A percentile compares a stretch with the other conserved stretches of the same genome.
These are phyloP conservation scores for Siphamia tubifer DNA, from an alignment of 2,113 vertebrate genomes.

Conservation along the genomic window DNA sequence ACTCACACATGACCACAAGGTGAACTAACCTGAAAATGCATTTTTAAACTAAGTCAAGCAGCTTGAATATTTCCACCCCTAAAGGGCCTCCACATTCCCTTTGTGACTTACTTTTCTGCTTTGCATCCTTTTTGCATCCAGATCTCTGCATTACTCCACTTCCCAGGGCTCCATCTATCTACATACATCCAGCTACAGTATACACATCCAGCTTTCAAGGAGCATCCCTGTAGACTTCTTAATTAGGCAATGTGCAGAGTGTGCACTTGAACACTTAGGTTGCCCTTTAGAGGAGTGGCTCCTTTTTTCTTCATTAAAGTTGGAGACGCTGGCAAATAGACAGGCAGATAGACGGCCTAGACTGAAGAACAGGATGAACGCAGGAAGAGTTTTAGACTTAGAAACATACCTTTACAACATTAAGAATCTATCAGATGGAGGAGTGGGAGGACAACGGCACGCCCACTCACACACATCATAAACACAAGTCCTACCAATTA, in stretches of 20 bases:
- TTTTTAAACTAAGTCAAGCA: conserved; percentile 24
- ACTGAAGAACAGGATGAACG: too few species aligned
- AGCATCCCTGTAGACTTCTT: conserved; percentile 71
- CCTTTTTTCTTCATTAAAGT: conserved; percentile 68
- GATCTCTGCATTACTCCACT: conserved; percentile 39
- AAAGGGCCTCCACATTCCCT: conserved; percentile 10
- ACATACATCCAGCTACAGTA: conserved; percentile 43
- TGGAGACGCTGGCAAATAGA: conserved; percentile 55
- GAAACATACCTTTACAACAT: too few species aligned
- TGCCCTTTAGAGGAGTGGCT: conserved; percentile 56
- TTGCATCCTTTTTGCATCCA: conserved; percentile 38
- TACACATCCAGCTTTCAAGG: conserved; percentile 49
- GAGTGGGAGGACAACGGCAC: too few species aligned
- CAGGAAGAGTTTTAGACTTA: too few species aligned
- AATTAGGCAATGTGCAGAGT: conserved; percentile 76
- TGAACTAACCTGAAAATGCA: conserved; percentile 9
- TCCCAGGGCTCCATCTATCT: conserved; percentile 51
- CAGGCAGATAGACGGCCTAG: conserved; percentile 25
- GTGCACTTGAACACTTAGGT: conserved; percentile 70
- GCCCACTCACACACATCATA: too few species aligned
- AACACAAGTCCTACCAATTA: not conserved
- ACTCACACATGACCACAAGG: conserved; percentile 1
- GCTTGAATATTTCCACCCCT: not conserved
- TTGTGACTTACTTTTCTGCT: conserved; percentile 42
- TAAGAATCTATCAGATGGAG: too few species aligned